A percentile compares a stretch with the other conserved stretches of the same genome.
These are phyloP conservation scores for Oryctolagus cuniculus DNA, from an alignment of 2,113 vertebrate genomes.

Conservation along the genomic window DNA sequence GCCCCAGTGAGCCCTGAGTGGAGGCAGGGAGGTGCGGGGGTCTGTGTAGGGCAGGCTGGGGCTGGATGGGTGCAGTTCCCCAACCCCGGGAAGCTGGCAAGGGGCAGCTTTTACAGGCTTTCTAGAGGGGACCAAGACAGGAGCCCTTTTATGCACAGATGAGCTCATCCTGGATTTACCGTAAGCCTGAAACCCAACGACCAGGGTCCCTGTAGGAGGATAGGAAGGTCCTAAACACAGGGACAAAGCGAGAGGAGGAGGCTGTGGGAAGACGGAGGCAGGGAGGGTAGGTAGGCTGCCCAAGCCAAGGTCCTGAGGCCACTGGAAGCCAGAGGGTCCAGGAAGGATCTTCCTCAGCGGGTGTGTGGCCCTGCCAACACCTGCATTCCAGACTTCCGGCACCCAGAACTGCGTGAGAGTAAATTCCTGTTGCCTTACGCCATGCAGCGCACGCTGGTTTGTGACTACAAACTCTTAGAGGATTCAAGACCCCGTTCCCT, in stretches of 20 bases:
- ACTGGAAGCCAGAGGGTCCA: neutral
- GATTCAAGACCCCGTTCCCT: neutral
- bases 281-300: neutral
- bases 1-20: neutral
- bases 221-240: neutral
- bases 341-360: neutral
- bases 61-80: neutral
- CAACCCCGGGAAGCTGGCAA: neutral
- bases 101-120: neutral
- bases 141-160: neutral
- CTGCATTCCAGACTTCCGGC: neutral
- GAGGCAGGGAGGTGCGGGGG: neutral
- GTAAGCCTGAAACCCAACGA: neutral
- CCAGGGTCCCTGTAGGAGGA: neutral
- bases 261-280: neutral
- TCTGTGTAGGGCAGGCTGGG: neutral
- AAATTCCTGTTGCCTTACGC: neutral
- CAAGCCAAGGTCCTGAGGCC: neutral
- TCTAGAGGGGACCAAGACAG: neutral
- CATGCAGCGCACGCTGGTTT: neutral
- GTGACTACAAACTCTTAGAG: neutral
- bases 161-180: neutral
- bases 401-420: neutral
- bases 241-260: neutral
- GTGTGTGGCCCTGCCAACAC: fast-evolving